These are phyloP conservation scores for Dendroctonus ponderosae DNA, from an alignment of 1,140 invertebrate species.

Conservation along the genomic window DNA sequence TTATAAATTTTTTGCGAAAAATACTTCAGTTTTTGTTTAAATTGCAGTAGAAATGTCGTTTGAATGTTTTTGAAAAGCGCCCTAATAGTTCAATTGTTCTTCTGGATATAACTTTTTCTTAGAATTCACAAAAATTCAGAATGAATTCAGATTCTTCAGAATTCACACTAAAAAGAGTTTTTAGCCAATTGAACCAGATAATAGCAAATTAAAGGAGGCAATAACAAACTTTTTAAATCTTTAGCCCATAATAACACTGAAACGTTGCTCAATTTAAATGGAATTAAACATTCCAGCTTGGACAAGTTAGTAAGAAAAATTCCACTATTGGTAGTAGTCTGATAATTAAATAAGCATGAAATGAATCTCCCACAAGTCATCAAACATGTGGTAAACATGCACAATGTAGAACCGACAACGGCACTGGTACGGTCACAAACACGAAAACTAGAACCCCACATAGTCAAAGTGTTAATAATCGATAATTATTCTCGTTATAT, in stretches of 20 bases:
- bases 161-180: no score
- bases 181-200: no score
- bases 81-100: no score
- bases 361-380: constrained; percentile 26
- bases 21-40: no score
- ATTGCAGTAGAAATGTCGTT: no score
- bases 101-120: no score
- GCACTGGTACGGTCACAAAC: constrained; percentile 13
- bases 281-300: neutral
- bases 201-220: no score
- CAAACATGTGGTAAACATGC: no score
- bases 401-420: constrained; percentile 9
- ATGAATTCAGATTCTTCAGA: no score
- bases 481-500: neutral
- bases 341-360: neutral
- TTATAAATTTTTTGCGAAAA: no score
- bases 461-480: neutral
- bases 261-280: constrained; percentile 20
- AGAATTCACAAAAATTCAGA: no score
- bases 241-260: constrained; percentile 9
- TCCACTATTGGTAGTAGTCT: neutral
- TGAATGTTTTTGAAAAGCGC: neutral
- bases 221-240: no score
- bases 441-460: neutral
- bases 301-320: neutral